phyloP scores from a whole-genome alignment of 2,888 invertebrate species.

The Taphrorychus bicolor region DNA sequence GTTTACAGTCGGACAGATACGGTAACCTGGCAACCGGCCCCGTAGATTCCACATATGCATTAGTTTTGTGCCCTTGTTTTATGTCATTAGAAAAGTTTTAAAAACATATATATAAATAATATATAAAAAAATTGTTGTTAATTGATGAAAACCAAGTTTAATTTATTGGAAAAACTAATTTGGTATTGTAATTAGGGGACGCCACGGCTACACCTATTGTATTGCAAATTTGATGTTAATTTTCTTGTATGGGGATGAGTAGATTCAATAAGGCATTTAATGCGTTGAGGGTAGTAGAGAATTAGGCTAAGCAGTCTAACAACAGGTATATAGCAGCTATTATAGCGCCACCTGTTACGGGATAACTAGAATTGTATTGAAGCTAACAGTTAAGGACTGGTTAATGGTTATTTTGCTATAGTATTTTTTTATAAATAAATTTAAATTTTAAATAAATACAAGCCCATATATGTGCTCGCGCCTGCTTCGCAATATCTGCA shows the following conservation, averaged over 20 bases:
- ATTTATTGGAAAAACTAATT: no score
- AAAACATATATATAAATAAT: neutral
- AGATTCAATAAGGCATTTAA: slow-evolving; percentile 54
- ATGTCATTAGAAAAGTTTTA: no score
- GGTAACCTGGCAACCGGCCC: slow-evolving; percentile 62
- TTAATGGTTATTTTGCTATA: no score
- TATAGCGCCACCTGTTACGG: slow-evolving; percentile 1
- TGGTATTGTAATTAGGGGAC: neutral
- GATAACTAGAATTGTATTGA: no score
- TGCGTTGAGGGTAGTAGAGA: slow-evolving; percentile 48
- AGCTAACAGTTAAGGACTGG: no score
- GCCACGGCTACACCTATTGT: slow-evolving; percentile 53
- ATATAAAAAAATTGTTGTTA: neutral
- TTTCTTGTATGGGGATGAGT: slow-evolving; percentile 45
- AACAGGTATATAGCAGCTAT: slow-evolving; percentile 51
- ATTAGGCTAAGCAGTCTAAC: slow-evolving; percentile 44
- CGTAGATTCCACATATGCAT: slow-evolving; percentile 54
- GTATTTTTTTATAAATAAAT: no score
- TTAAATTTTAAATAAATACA: no score
- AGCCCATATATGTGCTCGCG: no score
- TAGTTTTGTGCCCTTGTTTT: no score
- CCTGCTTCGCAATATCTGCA: no score
- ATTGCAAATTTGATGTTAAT: slow-evolving; percentile 62
- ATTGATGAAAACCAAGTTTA: no score
- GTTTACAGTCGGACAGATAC: slow-evolving; percentile 60